Base-by-base conservation (phyloP, 1,140 invertebrate species). In the Bombus breviceps region DNA sequence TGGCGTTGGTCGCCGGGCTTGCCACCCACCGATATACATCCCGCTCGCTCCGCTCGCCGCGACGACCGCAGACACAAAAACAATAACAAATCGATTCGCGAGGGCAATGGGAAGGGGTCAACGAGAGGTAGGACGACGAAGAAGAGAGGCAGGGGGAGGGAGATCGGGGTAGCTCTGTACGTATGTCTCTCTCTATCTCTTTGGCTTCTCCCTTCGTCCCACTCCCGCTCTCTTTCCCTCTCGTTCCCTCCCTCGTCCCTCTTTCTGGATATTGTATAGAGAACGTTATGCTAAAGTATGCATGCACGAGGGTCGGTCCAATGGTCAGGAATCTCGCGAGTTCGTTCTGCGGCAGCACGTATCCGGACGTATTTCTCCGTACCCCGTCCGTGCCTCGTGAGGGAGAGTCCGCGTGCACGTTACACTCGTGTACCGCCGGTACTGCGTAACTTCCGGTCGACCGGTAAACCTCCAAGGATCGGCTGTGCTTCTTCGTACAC, bases 11-110 rank as follows among this genome's bases (percentile, higher is more conserved):
- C 66, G 41, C 83, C 53, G 66, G 83, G 66, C 53, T 66, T 59
- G 53, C 83, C 83, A 79, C 83, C 82, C 88, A 77, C 89, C 88
- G 86, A 88, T 90, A 80, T 85, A 78, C 78, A 80, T 88, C 88
- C 89, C 86, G 89, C 90, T 88, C 86, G 75, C 90, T 89, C 83
- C 75, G 85, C 82, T 90, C 88, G 88, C 90, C 91, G 91, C 88
- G 90, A 89, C 91, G 91, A 95, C 94, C 94, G 93, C 94, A 94
- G 93, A 94, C 93, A 95, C 94, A 94, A 95, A 95, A 95, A 95
- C 94, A 94, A 94, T 95, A 94, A 95, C 94, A 95, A 95, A 95
- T 95, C 94, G 94, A 95, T 94, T 94, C 93, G 93, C 92, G 92
- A 92, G 92, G 91, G 88, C 90, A 92, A 92, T 87, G 92, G 92